Percentiles rank a stretch among this genome's conserved stretches.
These are phyloP conservation scores for Odontothrips loti DNA, from an alignment of 2,888 invertebrate genomes.

Conservation along the genomic window DNA sequence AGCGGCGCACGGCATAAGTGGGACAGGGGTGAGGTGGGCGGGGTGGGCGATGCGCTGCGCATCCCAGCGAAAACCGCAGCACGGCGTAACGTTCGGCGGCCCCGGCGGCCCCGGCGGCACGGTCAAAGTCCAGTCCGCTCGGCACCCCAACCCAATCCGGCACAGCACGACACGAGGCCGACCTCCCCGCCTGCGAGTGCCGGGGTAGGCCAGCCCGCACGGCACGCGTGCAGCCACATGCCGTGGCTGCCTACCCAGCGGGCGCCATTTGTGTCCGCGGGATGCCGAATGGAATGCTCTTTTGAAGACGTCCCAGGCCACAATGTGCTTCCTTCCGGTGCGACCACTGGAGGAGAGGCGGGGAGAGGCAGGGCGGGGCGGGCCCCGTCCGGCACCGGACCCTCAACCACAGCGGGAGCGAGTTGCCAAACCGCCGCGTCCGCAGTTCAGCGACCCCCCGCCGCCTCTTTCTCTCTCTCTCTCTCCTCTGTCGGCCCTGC, in stretches of 20 bases:
- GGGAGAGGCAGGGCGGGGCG: not conserved
- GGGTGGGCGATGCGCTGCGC: not conserved
- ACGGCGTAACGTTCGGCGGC: not conserved
- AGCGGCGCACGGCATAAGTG: constrained; percentile 4
- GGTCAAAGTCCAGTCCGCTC: not conserved
- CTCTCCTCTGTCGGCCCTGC: too few relatives aligned
- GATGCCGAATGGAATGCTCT: too few relatives aligned
- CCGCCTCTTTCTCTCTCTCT: too few relatives aligned
- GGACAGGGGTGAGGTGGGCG: not conserved
- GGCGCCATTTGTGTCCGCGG: too few relatives aligned
- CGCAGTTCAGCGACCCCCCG: not conserved
- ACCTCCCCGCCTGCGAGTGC: not conserved
- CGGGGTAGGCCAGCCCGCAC: not conserved
- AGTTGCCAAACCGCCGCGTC: not conserved
- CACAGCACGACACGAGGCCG: not conserved
- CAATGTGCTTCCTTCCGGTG: not conserved
- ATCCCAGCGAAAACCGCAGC: not conserved
- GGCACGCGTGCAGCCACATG: too few relatives aligned
- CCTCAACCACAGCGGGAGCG: not conserved
- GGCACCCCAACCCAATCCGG: not conserved
- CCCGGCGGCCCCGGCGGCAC: not conserved
- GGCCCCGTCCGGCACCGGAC: not conserved
- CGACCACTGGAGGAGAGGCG: not conserved
- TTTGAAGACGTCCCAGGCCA: too few relatives aligned
- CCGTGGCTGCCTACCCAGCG: too few relatives aligned